These are phyloP conservation scores for Leucozona laternaria DNA, from an alignment of 2,888 invertebrate genomes.

Conservation along the genomic window DNA sequence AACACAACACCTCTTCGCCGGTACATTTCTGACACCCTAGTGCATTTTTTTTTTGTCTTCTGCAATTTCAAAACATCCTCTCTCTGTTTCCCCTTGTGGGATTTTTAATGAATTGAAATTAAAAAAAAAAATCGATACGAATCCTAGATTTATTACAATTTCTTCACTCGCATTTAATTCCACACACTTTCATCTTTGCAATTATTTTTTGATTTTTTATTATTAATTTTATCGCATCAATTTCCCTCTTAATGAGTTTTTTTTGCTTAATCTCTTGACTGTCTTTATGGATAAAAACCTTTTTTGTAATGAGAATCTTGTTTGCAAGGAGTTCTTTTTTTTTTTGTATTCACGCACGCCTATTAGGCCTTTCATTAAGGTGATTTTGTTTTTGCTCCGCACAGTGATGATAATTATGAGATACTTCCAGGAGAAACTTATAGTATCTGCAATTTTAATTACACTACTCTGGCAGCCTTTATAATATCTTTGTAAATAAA, in stretches of 20 bases:
- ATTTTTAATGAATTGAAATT: constrained; percentile 20
- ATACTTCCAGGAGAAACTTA: constrained; percentile 23
- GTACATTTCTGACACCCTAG: constrained; percentile 14
- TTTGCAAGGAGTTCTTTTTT: background rate
- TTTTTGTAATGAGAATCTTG: constrained; percentile 12
- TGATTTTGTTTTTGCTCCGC: background rate
- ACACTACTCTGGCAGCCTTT: background rate
- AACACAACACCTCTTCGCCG: constrained; percentile 29
- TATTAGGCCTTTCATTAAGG: constrained; percentile 24
- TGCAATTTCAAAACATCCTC: constrained; percentile 6
- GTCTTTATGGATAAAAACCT: background rate
- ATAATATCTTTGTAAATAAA: constrained; percentile 44
- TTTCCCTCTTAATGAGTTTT: constrained; percentile 72
- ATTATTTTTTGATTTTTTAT: constrained; percentile 33
- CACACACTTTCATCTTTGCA: constrained; percentile 49
- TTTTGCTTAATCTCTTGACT: constrained; percentile 52
- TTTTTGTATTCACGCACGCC: constrained; percentile 11
- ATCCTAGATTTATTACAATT: constrained; percentile 57
- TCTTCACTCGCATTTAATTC: constrained; percentile 20
- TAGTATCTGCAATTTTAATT: constrained; percentile 57
- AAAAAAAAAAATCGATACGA: constrained; percentile 28
- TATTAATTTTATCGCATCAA: constrained; percentile 72
- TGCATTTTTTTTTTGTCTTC: background rate
- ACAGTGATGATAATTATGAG: constrained; percentile 29
- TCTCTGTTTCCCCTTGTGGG: background rate